Base-by-base conservation (phyloP, 2,797 vertebrate species). In the Eulemur mongoz region DNA sequence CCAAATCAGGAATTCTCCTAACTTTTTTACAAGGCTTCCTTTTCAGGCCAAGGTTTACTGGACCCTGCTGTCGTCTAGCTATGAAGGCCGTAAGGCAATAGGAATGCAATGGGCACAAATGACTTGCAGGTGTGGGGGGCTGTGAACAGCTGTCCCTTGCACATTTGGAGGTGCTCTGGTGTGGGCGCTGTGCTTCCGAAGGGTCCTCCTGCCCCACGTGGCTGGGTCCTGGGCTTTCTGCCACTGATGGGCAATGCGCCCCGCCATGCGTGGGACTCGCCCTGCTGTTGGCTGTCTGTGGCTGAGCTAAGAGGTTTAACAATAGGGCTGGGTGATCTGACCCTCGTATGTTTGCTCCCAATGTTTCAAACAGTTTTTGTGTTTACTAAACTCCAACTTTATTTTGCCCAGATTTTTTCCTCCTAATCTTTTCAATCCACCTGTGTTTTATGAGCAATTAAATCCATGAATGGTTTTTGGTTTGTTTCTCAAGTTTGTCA, bases 361-460 rank as follows among this genome's bases (percentile, higher is more conserved):
- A 3, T 17, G 35, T 83, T 23, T 92, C 84, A 35, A 75, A 73
- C 2, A 30, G 18, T 27, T 89, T 92, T 83, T 65, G 9, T 92
- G 32, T 85, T 90, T 91, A 88, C 78, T 38, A 76, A 76, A 70
- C 30, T 70, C 45, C 2, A 8, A 38, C 20, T 72, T 90, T 75
- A 52, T 87, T 96, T 79, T 84, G 45, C 25, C 52, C 52, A 59
- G 45, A 69, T 83, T 35, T 70, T 88, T 27, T 15, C 27, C 59
- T 95, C 17, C 76, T 70, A 84, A 82, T 86, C 57, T 84, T 89
- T 92, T 92, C 93, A 75, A 54, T 75, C 50, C 93, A 79, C 95
- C 91, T 95, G 93, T 80, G 30, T 87, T 81, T 90, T 86, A 45
- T 70, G 76, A 92, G 76, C 92, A 93, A 81, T 89, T 63, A 72